Conservation (phyloP, 2,888 invertebrate genomes). For the Noctua comes region DNA sequence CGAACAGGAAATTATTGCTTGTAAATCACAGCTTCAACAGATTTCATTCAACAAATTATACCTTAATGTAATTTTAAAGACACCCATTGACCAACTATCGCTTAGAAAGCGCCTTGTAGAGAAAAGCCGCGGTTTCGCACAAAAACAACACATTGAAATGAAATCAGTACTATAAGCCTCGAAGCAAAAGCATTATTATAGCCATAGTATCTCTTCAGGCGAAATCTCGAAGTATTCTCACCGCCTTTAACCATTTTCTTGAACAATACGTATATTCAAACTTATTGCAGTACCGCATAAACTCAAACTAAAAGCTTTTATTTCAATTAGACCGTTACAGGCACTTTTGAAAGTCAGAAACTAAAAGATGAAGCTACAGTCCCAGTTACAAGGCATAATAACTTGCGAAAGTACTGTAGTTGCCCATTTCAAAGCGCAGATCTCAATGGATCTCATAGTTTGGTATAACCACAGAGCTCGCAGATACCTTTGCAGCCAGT, state of each 20-base stretch:
- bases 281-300: too few relatives aligned
- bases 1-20: constrained; percentile 9
- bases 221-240: neutral
- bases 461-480: neutral
- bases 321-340: too few relatives aligned
- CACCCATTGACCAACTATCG: constrained; percentile 9
- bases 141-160: constrained; percentile 44
- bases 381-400: too few relatives aligned
- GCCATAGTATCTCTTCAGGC: neutral
- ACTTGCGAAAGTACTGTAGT: too few relatives aligned
- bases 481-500: neutral
- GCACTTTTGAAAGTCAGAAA: too few relatives aligned
- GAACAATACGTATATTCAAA: neutral
- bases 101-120: constrained; percentile 45
- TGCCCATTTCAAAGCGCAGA: neutral
- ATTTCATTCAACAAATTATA: constrained; percentile 34
- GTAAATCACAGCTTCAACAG: constrained; percentile 13
- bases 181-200: constrained; percentile 14
- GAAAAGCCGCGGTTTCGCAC: constrained; percentile 29
- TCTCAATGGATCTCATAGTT: neutral
- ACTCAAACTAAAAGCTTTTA: too few relatives aligned
- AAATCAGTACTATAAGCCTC: constrained; percentile 23
- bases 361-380: too few relatives aligned
- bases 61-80: constrained; percentile 44
- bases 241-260: constrained; percentile 20